Percentiles rank a stretch among this genome's conserved stretches.
These are phyloP conservation scores for Mesorhabditis sp. DNA, from an alignment of 2,888 invertebrate genomes.

Conservation along the genomic window DNA sequence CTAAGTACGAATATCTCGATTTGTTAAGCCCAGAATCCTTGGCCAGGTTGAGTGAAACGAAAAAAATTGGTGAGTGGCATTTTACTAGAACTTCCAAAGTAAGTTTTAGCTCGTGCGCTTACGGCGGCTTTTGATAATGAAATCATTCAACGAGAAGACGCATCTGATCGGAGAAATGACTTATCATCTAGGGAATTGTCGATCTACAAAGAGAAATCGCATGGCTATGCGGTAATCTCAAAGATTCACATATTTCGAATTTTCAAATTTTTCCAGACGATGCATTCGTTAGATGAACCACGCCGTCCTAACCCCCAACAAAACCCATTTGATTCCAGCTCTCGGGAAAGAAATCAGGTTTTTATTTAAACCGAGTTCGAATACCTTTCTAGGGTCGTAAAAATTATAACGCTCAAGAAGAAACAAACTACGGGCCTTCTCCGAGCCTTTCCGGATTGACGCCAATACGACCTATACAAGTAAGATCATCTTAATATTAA, in stretches of 20 bases:
- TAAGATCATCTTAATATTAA: background rate
- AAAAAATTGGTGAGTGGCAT: background rate
- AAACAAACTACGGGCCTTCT: background rate
- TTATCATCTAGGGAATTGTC: background rate
- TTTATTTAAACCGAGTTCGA: too few relatives aligned
- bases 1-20: background rate
- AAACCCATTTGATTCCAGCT: slow-evolving; percentile 1
- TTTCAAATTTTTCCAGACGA: background rate
- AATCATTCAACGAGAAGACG: slow-evolving; percentile 2
- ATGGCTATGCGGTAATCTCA: background rate
- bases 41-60: background rate
- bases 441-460: slow-evolving; percentile 1
- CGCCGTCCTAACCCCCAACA: background rate
- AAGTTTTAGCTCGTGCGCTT: slow-evolving; percentile 2
- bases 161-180: background rate
- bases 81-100: background rate
- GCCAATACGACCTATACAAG: background rate
- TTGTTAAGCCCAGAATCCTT: background rate
- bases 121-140: slow-evolving; percentile 3
- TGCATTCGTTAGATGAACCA: slow-evolving; percentile 4
- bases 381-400: background rate
- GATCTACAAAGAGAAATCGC: background rate
- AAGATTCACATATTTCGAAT: too few relatives aligned
- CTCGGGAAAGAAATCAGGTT: background rate
- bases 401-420: background rate